A percentile compares a stretch with the other conserved stretches of the same genome.
Evolutionary conservation across 1,140 invertebrate genomes (phyloP).

Genomic region (Ips typographus): DNA sequence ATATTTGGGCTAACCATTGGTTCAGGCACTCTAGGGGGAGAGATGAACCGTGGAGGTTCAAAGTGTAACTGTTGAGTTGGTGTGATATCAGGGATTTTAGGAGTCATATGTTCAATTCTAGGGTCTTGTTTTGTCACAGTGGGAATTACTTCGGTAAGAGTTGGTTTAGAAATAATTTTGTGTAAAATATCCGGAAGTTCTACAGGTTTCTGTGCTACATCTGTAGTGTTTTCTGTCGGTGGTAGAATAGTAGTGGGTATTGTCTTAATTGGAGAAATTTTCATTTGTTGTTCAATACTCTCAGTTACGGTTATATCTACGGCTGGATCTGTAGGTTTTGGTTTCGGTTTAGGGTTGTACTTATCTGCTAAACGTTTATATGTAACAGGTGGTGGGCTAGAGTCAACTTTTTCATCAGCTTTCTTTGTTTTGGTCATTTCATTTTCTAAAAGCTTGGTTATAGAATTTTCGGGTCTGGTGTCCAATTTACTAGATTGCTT

Average conservation of each 20-base stretch:
- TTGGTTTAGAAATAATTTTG: conserved; percentile 34
- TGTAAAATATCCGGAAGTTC: conserved; percentile 33
- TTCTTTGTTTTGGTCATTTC: background rate
- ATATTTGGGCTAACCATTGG: conserved; percentile 3
- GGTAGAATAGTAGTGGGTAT: background rate
- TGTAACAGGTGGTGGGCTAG: conserved; percentile 12
- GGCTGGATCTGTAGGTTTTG: conserved; percentile 29
- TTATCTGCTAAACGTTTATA: conserved; percentile 47
- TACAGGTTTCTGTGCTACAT: background rate
- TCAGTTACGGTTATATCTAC: conserved; percentile 34
- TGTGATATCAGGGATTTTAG: background rate
- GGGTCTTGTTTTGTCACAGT: background rate
- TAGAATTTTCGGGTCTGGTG: conserved; percentile 2
- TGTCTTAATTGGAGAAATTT: conserved; percentile 27
- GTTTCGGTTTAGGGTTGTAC: conserved; percentile 46
- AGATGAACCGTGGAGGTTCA: conserved; percentile 13
- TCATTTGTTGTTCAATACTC: conserved; percentile 40
- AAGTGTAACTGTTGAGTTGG: conserved; percentile 2
- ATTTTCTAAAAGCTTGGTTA: background rate
- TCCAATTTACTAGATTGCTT: background rate
- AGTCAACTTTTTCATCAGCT: conserved; percentile 2
- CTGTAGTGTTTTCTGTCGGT: no score
- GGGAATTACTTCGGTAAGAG: conserved; percentile 11
- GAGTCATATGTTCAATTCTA: background rate
- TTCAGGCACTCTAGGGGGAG: conserved; percentile 6